These are phyloP conservation scores for Kryptolebias ocellatus DNA, from an alignment of 2,797 vertebrate species.

Conservation along the genomic window DNA sequence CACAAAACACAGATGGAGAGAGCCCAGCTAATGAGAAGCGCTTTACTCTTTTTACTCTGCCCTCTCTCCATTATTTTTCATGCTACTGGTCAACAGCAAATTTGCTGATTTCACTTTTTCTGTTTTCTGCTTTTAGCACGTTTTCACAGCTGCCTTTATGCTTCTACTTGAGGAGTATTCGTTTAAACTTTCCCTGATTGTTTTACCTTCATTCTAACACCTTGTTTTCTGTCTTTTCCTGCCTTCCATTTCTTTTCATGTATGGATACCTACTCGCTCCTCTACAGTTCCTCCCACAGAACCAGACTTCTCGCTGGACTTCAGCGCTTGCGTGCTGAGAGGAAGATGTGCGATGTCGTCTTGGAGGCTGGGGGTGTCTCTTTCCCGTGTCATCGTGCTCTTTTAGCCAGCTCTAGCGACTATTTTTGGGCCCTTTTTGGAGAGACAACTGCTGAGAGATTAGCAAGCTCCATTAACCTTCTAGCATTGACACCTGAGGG, in stretches of 20 bases:
- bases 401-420: slow-evolving; percentile 92
- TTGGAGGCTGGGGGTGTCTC: slow-evolving; percentile 86
- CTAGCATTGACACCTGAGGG: slow-evolving; percentile 85
- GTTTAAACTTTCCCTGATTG: not conserved
- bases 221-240: not conserved
- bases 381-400: slow-evolving; percentile 91
- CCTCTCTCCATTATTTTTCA: not conserved
- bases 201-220: not conserved
- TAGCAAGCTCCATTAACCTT: slow-evolving; percentile 81
- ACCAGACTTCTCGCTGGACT: slow-evolving; percentile 86
- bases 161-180: slow-evolving; percentile 1
- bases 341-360: slow-evolving; percentile 90
- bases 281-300: slow-evolving; percentile 90
- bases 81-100: not conserved
- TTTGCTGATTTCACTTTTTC: slow-evolving; percentile 5
- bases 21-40: slow-evolving; percentile 24
- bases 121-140: not conserved
- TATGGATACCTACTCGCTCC: slow-evolving; percentile 92
- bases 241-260: slow-evolving; percentile 13
- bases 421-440: slow-evolving; percentile 97
- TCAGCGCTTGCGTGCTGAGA: slow-evolving; percentile 87
- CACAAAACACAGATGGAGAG: slow-evolving; percentile 55
- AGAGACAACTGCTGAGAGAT: slow-evolving; percentile 87
- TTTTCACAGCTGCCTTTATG: not conserved
- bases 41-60: not conserved